phyloP scores from a whole-genome alignment of 2,113 vertebrate genomes.

The Bombycilla garrulus region DNA sequence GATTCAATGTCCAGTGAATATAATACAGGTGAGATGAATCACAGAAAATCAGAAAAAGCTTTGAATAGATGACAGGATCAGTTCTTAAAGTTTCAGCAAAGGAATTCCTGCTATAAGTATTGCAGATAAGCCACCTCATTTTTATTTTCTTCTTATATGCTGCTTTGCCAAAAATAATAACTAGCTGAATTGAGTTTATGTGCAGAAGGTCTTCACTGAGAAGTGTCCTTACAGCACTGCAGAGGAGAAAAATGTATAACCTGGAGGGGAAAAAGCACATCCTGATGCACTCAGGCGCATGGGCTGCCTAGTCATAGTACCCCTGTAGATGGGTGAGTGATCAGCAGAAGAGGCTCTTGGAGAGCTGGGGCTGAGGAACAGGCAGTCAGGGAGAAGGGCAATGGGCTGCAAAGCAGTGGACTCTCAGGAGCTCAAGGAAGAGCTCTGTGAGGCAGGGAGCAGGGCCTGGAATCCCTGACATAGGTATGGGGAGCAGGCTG shows the following conservation, averaged over 20 bases:
- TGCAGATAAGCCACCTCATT: not conserved
- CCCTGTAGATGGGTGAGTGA: not conserved
- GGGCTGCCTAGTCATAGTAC: not conserved
- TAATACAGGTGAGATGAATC: not conserved
- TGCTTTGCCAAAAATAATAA: not conserved
- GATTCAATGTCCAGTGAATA: not conserved
- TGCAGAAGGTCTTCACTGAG: not conserved
- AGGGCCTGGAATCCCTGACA: not conserved
- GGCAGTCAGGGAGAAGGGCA: not conserved
- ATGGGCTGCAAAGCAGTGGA: accelerated
- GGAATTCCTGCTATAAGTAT: not conserved
- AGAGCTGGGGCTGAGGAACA: not conserved
- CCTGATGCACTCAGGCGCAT: accelerated
- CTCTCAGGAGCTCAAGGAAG: not conserved
- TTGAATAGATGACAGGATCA: not conserved
- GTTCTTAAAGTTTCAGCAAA: not conserved
- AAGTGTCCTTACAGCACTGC: not conserved
- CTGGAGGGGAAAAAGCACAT: not conserved
- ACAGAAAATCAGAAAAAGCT: not conserved
- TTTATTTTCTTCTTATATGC: not conserved
- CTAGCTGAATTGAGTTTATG: not conserved
- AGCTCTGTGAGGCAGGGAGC: accelerated
- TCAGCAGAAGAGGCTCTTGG: not conserved
- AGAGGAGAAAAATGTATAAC: not conserved
- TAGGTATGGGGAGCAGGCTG: not conserved